Conservation (phyloP, 2,113 vertebrate genomes). For the Prionailurus bengalensis region DNA sequence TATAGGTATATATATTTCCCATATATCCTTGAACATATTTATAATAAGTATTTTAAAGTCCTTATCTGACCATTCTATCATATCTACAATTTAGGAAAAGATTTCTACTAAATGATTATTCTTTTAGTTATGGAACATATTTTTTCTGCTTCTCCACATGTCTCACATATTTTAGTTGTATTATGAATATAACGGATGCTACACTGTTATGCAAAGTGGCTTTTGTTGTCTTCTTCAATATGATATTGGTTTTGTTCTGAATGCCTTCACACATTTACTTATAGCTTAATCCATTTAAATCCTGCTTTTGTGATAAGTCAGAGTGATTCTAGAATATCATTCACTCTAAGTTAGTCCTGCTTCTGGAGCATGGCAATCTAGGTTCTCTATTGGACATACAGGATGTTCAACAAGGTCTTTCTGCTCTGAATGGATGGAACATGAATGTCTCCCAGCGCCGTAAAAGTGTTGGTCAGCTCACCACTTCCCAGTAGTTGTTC, state of each 20-base stretch:
- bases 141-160: background rate
- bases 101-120: conserved; percentile 2
- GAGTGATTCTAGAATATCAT: background rate
- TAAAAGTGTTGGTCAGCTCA: background rate
- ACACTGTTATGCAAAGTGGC: background rate
- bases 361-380: background rate
- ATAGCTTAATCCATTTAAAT: background rate
- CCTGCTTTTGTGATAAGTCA: background rate
- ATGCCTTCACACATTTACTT: background rate
- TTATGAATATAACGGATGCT: background rate
- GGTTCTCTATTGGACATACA: background rate
- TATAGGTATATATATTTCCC: background rate
- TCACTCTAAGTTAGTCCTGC: background rate
- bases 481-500: background rate
- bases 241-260: background rate
- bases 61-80: background rate
- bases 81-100: background rate
- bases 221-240: background rate
- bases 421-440: background rate
- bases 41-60: background rate
- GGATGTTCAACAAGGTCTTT: background rate
- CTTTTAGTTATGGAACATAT: background rate
- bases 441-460: background rate
- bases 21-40: background rate
- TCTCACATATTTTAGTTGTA: conserved; percentile 15